These are phyloP conservation scores for Ceyx cyanopectus DNA, from an alignment of 2,113 vertebrate species.

Conservation along the genomic window DNA sequence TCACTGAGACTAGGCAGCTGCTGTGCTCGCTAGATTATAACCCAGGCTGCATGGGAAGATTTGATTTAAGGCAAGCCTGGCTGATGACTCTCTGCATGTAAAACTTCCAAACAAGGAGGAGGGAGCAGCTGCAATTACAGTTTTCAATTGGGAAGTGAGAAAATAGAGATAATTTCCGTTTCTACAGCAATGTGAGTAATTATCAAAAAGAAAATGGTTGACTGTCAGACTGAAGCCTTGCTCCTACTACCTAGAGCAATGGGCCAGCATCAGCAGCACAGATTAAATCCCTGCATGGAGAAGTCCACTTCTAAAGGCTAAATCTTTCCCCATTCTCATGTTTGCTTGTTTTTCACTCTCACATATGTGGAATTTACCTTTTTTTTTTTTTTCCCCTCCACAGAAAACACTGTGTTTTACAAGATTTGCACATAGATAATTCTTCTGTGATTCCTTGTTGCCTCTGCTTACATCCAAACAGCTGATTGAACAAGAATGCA, in stretches of 20 bases:
- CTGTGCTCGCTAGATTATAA: slow-evolving; percentile 34
- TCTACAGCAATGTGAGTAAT: slow-evolving; percentile 63
- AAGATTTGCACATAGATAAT: background rate
- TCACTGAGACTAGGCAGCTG: slow-evolving; percentile 16
- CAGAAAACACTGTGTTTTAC: background rate
- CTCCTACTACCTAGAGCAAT: slow-evolving; percentile 18
- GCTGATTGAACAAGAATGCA: background rate
- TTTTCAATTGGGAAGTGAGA: slow-evolving; percentile 67
- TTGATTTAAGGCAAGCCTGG: slow-evolving; percentile 60
- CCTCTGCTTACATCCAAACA: background rate
- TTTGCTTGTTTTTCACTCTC: background rate
- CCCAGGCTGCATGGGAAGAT: slow-evolving; percentile 52
- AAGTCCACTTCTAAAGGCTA: background rate
- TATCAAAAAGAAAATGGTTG: slow-evolving; percentile 46
- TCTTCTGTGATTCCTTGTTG: background rate
- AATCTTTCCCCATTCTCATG: background rate
- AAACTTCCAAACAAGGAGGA: slow-evolving; percentile 68
- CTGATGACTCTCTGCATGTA: slow-evolving; percentile 52
- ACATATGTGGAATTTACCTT: background rate
- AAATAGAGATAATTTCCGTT: slow-evolving; percentile 67
- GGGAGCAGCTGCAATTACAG: slow-evolving; percentile 66
- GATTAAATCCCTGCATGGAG: background rate
- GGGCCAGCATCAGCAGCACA: background rate
- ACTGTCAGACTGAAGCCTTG: slow-evolving; percentile 53
- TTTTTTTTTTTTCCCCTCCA: background rate